phyloP scores from a whole-genome alignment of 2,113 vertebrate species.

The Enhydra lutris region DNA sequence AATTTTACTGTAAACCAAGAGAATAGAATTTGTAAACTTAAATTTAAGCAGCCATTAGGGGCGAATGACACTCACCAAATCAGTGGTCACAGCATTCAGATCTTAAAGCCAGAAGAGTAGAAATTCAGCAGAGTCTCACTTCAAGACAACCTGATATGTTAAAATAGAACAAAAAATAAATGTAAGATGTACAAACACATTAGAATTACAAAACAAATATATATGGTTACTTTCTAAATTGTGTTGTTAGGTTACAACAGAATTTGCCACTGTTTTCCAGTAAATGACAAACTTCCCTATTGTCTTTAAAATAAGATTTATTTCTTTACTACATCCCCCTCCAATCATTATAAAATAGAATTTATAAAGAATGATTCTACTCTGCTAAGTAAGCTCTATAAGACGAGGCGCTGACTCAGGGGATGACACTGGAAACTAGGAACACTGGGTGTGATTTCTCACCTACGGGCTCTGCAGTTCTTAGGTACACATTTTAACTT shows the following conservation, averaged over 20 bases:
- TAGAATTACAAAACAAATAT: not conserved
- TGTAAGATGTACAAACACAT: not conserved
- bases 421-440: not conserved
- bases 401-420: not conserved
- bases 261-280: not conserved
- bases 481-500: not conserved
- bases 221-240: not conserved
- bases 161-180: constrained; percentile 39
- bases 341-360: not conserved
- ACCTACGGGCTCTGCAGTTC: not conserved
- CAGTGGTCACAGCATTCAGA: not conserved
- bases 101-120: not conserved
- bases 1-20: constrained; percentile 19
- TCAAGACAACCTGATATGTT: not conserved
- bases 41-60: not conserved
- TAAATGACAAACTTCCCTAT: not conserved
- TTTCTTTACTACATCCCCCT: not conserved
- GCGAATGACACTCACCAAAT: constrained; percentile 55
- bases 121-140: not conserved
- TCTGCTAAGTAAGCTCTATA: not conserved
- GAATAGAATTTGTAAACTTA: not conserved
- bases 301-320: not conserved
- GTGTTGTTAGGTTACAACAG: not conserved
- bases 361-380: constrained; percentile 3
- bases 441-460: not conserved